Percentiles rank a stretch among this genome's conserved stretches.
Evolutionary conservation across 2,113 vertebrate species (phyloP).

Genomic region (Hypomesus transpacificus): DNA sequence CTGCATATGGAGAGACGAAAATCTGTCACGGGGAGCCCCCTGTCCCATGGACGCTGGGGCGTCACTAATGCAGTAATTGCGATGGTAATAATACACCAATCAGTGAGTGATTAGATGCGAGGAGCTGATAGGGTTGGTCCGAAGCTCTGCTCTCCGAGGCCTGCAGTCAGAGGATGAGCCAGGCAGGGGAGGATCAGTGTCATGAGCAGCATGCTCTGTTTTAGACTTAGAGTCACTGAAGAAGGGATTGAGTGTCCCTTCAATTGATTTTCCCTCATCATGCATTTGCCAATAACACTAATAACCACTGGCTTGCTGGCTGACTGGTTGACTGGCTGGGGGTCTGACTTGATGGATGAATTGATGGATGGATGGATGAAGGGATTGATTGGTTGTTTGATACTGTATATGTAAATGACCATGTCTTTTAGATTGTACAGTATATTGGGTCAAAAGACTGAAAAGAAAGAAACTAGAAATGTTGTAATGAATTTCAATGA

Average conservation of each 20-base stretch:
- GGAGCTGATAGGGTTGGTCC: not conserved
- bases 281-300: conserved; percentile 33
- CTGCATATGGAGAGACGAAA: not conserved
- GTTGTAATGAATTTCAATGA: no score
- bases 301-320: not conserved
- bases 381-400: no score
- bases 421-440: no score
- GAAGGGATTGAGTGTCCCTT: conserved; percentile 35
- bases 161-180: not conserved
- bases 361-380: no score
- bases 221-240: conserved; percentile 22
- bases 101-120: conserved; percentile 1
- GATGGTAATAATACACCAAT: conserved; percentile 5
- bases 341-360: no score
- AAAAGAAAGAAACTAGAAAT: no score
- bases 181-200: not conserved
- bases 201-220: not conserved
- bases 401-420: no score
- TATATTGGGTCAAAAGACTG: no score
- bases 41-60: not conserved
- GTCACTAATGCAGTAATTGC: conserved; percentile 6
- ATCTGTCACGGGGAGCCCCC: not conserved
- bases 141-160: not conserved
- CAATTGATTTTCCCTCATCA: conserved; percentile 42
- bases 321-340: no score